phyloP scores from a whole-genome alignment of 2,797 vertebrate species.

The Xenentodon cancila region DNA sequence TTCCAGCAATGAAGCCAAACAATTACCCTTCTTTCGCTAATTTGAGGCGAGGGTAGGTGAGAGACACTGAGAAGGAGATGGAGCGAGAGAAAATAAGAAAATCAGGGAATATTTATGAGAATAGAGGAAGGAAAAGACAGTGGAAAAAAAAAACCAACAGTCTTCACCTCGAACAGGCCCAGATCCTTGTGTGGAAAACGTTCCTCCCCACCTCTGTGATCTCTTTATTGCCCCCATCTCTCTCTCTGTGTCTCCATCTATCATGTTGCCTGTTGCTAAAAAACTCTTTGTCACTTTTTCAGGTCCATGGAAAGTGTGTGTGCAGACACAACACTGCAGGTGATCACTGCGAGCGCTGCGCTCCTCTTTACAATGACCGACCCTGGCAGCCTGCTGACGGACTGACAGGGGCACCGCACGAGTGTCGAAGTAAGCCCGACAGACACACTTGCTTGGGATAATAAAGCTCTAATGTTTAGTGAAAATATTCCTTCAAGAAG shows the following conservation, averaged over 20 bases:
- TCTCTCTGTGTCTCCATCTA: conserved; percentile 24
- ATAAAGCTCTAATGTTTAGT: no score
- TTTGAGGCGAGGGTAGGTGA: conserved; percentile 42
- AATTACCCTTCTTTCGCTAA: conserved; percentile 75
- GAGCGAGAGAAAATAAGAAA: conserved; percentile 11
- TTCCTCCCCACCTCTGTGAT: conserved; percentile 53
- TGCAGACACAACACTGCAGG: conserved; percentile 96
- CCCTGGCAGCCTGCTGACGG: conserved; percentile 94
- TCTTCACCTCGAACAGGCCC: background rate
- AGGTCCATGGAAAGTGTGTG: conserved; percentile 96
- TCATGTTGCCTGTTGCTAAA: conserved; percentile 42
- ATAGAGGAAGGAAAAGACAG: background rate
- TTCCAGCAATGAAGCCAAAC: conserved; percentile 75
- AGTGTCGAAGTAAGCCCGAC: conserved; percentile 89
- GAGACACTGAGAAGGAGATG: conserved; percentile 17
- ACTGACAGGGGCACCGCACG: conserved; percentile 88
- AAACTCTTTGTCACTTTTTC: conserved; percentile 31
- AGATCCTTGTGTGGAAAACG: conserved; percentile 22
- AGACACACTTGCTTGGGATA: background rate
- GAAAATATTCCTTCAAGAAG: no score
- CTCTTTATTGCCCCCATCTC: conserved; percentile 37
- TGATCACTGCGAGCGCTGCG: conserved; percentile 90
- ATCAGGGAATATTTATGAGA: conserved; percentile 1
- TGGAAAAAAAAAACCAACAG: background rate
- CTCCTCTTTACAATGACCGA: conserved; percentile 90